A percentile compares a stretch with the other conserved stretches of the same genome.
Evolutionary conservation across 2,888 invertebrate species (phyloP).

Genomic region (Acleris cristana): DNA sequence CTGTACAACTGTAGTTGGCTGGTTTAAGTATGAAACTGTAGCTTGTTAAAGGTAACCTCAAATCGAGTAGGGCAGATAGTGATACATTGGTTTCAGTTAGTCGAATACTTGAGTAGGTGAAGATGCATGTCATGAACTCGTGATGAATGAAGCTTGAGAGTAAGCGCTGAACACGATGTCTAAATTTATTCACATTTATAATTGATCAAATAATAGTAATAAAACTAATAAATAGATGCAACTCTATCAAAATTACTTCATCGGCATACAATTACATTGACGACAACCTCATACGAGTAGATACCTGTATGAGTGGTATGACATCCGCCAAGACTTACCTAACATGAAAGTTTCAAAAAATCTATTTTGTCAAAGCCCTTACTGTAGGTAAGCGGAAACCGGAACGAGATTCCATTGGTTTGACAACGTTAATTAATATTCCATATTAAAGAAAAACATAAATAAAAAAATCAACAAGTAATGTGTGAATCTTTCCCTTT

Average conservation of each 20-base stretch:
- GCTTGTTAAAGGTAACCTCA: slow-evolving; percentile 41
- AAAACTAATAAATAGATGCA: no score
- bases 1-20: slow-evolving; percentile 39
- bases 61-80: slow-evolving; percentile 33
- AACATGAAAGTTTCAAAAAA: no score
- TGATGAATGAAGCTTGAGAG: neutral
- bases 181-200: neutral
- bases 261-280: no score
- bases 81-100: slow-evolving; percentile 22
- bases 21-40: slow-evolving; percentile 40
- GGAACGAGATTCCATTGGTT: no score
- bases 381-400: no score
- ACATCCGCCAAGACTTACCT: no score
- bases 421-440: no score
- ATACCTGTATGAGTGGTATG: no score
- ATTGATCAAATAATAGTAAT: no score
- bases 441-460: neutral
- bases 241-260: no score
- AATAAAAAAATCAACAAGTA: neutral
- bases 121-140: neutral
- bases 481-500: neutral
- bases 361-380: no score
- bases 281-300: no score
- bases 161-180: neutral
- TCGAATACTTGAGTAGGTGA: slow-evolving; percentile 2